Evolutionary conservation across 30 jellyfish, hydroid and myxozoan species (phyloP), one percentile per base, ranked within the genome.

Genomic region (Sanderia malayensis): DNA sequence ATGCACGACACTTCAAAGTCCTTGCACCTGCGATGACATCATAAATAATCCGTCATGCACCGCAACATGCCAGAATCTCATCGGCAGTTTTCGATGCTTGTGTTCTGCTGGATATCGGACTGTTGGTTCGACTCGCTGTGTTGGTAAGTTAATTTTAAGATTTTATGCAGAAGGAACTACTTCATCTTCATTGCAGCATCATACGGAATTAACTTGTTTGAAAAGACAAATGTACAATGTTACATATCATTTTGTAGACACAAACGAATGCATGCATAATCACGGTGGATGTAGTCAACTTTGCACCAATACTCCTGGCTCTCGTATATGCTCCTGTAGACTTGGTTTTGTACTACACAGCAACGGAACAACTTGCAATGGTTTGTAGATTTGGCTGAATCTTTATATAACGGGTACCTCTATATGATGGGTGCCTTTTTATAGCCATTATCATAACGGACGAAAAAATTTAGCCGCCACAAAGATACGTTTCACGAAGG

Each of bases 31-130:
- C 46, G 80, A 55, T 46, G 85, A 70, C 58, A 69, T 66, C n/a
- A 41, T 61, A 3, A 81, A 70, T 59, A 72, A 81, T 61, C 84
- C 94, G 41, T 2, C 71, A 59, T 81, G 94, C 81, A 81, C 1
- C 33, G 86, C 81, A 32, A 70, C 86, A 1, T 81, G 94, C 19
- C 22, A 23, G 37, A 81, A 81, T 49, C 70, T 86, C 18, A 41
- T 81, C 0, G 94, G 94, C n/a, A 70, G 94, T 46, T 71, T 45
- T 59, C 22, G 77, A 32, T 81, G 94, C 30, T 2, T 33, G 20
- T 75, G 87, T 55, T 75, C 87, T 0, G 30, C 37, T 3, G 87
- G 87, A 6, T 75, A 75, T 46, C 79, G 27, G 9, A 20, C 61
- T 2, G 62, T 61, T 23, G 41, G 23, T 0, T 17, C 53, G 10